Evolutionary conservation across 2,113 vertebrate genomes (phyloP).

Genomic region (Podarcis muralis): DNA sequence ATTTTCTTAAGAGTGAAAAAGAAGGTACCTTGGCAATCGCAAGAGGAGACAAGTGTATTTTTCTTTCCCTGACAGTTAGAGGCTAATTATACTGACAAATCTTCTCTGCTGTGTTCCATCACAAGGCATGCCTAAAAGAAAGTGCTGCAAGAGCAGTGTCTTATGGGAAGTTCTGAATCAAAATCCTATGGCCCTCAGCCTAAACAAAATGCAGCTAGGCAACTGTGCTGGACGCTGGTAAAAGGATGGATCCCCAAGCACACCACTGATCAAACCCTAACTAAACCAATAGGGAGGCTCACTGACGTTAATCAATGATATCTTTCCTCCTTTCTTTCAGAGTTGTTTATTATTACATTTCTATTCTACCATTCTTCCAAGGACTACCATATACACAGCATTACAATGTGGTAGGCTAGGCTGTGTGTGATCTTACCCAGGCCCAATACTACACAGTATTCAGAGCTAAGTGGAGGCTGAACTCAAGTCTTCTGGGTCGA

Average conservation of each 20-base stretch:
- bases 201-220: constrained; percentile 65
- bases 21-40: constrained; percentile 61
- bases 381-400: neutral
- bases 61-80: constrained; percentile 70
- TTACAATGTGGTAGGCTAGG: neutral
- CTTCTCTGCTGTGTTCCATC: constrained; percentile 66
- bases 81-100: constrained; percentile 81
- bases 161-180: constrained; percentile 76
- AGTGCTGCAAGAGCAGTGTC: constrained; percentile 54
- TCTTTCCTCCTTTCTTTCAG: neutral
- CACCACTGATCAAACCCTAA: neutral
- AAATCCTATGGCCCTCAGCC: constrained; percentile 67
- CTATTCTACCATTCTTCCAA: neutral
- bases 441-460: neutral
- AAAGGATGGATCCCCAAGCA: constrained; percentile 31
- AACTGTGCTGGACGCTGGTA: constrained; percentile 53
- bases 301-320: neutral
- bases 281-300: neutral
- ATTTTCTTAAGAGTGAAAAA: constrained; percentile 63
- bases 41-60: constrained; percentile 66
- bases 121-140: constrained; percentile 65
- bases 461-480: neutral
- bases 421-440: neutral
- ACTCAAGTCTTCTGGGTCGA: no score
- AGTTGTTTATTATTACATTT: neutral